phyloP scores from a whole-genome alignment of 2,888 invertebrate species.

The Nomada lathburiana region DNA sequence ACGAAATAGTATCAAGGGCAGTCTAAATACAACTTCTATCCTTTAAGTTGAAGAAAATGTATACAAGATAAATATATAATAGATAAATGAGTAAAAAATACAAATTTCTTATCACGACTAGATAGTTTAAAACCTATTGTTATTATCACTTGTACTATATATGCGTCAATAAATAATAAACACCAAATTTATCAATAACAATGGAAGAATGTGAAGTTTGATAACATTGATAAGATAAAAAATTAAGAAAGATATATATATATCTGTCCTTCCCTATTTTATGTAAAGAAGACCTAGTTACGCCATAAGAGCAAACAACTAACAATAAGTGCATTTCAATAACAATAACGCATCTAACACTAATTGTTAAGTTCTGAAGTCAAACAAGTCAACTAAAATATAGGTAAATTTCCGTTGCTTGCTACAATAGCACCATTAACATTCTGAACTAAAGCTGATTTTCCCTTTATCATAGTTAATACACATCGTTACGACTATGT shows the following conservation, averaged over 20 bases:
- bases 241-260: conserved; percentile 58
- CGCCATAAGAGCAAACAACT: conserved; percentile 54
- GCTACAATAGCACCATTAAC: conserved; percentile 66
- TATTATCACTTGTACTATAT: conserved; percentile 60
- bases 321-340: conserved; percentile 50
- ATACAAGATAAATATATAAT: conserved; percentile 39
- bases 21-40: conserved; percentile 39
- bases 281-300: conserved; percentile 49
- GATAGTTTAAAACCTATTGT: conserved; percentile 66
- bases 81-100: conserved; percentile 62
- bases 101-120: conserved; percentile 59
- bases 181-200: conserved; percentile 63
- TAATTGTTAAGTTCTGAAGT: conserved; percentile 30
- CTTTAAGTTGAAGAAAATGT: conserved; percentile 35
- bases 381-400: conserved; percentile 65
- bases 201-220: conserved; percentile 54
- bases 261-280: conserved; percentile 45
- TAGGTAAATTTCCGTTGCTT: conserved; percentile 59
- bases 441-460: conserved; percentile 63
- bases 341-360: conserved; percentile 62
- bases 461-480: conserved; percentile 48
- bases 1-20: conserved; percentile 40
- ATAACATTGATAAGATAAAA: conserved; percentile 56
- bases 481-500: conserved; percentile 30
- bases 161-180: conserved; percentile 56